Conservation (phyloP, 2,113 vertebrate genomes). For the Hucho hucho region DNA sequence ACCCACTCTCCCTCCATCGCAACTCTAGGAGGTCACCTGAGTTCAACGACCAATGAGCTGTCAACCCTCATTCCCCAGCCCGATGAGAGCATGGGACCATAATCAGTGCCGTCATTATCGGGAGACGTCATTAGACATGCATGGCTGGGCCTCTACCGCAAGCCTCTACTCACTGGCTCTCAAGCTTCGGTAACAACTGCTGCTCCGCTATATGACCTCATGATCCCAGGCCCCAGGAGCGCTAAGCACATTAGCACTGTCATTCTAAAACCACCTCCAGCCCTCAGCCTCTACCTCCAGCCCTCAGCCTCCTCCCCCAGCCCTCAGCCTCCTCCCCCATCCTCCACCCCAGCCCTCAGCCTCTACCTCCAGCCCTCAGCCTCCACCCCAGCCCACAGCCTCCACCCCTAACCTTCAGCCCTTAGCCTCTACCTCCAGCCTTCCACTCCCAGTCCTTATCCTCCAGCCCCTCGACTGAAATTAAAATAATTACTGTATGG, state of each 20-base stretch:
- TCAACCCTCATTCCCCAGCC: conserved; percentile 49
- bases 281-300: no score
- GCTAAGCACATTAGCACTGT: conserved; percentile 11
- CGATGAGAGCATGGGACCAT: conserved; percentile 24
- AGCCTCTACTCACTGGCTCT: conserved; percentile 17
- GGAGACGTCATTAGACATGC: conserved; percentile 47
- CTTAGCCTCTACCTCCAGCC: no score
- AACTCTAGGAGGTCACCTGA: conserved; percentile 32
- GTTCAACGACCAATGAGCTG: conserved; percentile 47
- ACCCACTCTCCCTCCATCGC: conserved; percentile 10
- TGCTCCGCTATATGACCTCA: conserved; percentile 25
- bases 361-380: no score
- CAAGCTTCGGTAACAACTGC: conserved; percentile 9
- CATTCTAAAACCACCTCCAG: conserved; percentile 3
- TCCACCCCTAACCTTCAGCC: no score
- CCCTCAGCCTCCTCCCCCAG: neutral
- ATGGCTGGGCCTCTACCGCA: conserved; percentile 47
- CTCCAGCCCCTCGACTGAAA: neutral
- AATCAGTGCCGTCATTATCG: conserved; percentile 39
- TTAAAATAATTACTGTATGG: conserved; percentile 9
- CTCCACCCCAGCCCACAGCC: no score
- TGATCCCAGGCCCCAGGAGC: conserved; percentile 7
- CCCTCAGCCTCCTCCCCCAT: neutral
- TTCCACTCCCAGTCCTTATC: neutral
- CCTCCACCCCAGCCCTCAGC: neutral